Evolutionary conservation across 2,888 invertebrate species (phyloP).

Genomic region (Plutella xylostella): DNA sequence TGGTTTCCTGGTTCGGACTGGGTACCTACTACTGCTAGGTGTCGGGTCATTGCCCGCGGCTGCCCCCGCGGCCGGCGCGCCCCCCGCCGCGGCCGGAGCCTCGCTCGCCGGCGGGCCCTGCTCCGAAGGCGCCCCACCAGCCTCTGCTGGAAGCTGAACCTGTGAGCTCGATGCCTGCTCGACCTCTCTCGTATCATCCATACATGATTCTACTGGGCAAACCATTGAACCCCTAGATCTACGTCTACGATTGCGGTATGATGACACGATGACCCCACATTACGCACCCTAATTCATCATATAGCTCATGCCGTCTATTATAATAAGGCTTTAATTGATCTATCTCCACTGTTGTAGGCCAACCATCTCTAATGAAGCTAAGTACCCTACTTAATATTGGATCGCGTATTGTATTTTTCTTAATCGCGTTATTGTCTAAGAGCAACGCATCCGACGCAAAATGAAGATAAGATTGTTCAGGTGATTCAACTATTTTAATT

Average conservation of each 20-base stretch:
- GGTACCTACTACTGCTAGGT: too few relatives aligned
- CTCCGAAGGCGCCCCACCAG: too few relatives aligned
- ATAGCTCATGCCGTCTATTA: not conserved
- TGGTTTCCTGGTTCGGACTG: too few relatives aligned
- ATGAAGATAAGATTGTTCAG: conserved; percentile 10
- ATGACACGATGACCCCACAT: conserved; percentile 19
- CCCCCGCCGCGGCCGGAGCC: too few relatives aligned
- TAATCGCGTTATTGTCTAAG: conserved; percentile 6
- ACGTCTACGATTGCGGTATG: conserved; percentile 10
- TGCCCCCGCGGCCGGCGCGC: too few relatives aligned
- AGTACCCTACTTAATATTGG: conserved; percentile 5
- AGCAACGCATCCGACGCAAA: conserved; percentile 8
- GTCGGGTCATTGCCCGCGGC: too few relatives aligned
- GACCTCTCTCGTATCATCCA: too few relatives aligned
- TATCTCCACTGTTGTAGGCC: conserved; percentile 2
- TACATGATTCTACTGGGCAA: too few relatives aligned
- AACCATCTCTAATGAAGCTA: conserved; percentile 2
- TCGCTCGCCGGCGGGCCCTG: too few relatives aligned
- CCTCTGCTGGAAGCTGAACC: too few relatives aligned
- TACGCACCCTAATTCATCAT: conserved; percentile 12
- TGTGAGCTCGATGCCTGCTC: too few relatives aligned
- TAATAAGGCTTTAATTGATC: not conserved
- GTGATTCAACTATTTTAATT: too few relatives aligned
- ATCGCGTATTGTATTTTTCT: not conserved
- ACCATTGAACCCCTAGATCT: not conserved